These are phyloP conservation scores for Onthophagus sagittarius DNA, from an alignment of 2,888 invertebrate species.

Conservation along the genomic window DNA sequence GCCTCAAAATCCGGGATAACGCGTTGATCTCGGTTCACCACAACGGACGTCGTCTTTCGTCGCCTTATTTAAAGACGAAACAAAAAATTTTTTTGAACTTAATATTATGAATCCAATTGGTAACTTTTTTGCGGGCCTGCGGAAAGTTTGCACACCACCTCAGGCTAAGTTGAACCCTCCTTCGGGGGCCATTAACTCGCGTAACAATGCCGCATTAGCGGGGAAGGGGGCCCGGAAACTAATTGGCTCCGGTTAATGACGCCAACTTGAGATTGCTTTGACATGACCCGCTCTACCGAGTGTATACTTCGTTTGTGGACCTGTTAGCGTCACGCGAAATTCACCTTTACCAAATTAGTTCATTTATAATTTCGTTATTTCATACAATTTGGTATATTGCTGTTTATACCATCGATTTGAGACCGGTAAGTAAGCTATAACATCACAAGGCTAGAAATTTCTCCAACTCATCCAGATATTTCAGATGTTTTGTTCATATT, in stretches of 20 bases:
- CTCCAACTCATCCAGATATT: too few species aligned
- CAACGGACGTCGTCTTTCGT: neutral
- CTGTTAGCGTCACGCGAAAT: neutral
- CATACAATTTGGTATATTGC: too few species aligned
- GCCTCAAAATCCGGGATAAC: neutral
- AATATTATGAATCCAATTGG: neutral
- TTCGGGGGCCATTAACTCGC: neutral
- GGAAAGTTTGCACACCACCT: neutral
- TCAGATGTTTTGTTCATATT: too few species aligned
- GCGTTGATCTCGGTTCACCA: neutral
- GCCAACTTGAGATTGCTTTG: neutral
- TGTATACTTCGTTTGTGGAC: neutral
- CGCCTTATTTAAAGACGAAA: neutral
- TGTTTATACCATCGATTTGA: too few species aligned
- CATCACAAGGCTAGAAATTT: too few species aligned
- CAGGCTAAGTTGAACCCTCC: neutral
- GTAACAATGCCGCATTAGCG: neutral
- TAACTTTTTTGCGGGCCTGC: neutral
- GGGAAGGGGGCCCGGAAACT: neutral
- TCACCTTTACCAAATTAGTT: neutral
- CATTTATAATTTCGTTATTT: neutral
- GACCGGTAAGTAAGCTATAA: too few species aligned
- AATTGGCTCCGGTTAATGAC: neutral
- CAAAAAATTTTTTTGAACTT: neutral
- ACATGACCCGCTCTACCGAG: neutral